These are phyloP conservation scores for Limonius californicus DNA, from an alignment of 1,140 invertebrate genomes.

Conservation along the genomic window DNA sequence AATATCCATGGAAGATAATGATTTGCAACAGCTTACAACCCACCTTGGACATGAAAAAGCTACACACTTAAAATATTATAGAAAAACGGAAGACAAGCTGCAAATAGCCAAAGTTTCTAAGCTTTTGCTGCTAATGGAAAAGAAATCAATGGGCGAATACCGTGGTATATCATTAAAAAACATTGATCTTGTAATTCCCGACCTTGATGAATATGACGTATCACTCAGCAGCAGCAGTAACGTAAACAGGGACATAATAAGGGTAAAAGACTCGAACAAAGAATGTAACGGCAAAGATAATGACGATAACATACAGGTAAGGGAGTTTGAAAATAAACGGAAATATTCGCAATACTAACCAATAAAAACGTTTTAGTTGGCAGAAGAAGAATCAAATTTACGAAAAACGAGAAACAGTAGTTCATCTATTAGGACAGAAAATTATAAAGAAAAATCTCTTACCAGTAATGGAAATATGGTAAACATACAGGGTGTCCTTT, in stretches of 20 bases:
- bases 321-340: neutral
- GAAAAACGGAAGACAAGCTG: constrained; percentile 20
- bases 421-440: neutral
- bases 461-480: neutral
- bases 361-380: neutral
- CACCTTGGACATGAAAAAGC: constrained; percentile 21
- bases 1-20: constrained; percentile 17
- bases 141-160: constrained; percentile 15
- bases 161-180: constrained; percentile 11
- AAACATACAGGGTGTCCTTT: too few relatives aligned
- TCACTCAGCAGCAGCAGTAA: neutral
- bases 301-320: neutral
- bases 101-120: constrained; percentile 20
- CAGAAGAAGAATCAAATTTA: neutral
- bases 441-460: neutral
- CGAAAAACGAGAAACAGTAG: neutral
- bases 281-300: neutral
- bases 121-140: constrained; percentile 16
- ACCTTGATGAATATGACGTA: neutral
- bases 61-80: constrained; percentile 19
- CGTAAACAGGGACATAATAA: neutral
- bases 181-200: constrained; percentile 15
- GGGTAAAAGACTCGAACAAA: neutral
- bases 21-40: too few relatives aligned
- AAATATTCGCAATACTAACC: neutral